Base-by-base conservation (phyloP, 1,140 invertebrate species). In the Adelges cooleyi region DNA sequence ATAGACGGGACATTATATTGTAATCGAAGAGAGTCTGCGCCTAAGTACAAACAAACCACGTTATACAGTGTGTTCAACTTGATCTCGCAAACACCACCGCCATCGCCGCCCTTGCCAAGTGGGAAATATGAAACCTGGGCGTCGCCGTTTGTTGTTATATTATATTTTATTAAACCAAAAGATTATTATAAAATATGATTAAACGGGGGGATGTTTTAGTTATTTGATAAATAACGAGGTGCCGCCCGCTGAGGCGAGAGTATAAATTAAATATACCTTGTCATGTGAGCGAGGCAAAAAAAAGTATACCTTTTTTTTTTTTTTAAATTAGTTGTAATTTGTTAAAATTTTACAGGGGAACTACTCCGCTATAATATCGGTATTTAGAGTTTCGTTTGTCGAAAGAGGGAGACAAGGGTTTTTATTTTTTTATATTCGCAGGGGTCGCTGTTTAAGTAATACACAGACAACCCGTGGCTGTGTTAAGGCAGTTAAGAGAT, bases 301-400 rank as follows among this genome's bases (percentile, higher is more conserved):
- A 48, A 56, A 40, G 36, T 33, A 48, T 62, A 62, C 56, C 42
- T 62, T 62, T 62, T 48, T 48, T 62, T 62, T 62, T 62, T 62
- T 48, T 48, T 62, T 62, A 62, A 48, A 62, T 62, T 62, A 62
- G 56, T 62, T 46, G 20, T 62, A 62, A 62, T 62, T 62, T 62
- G 56, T 62, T 56, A 27, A n/a, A 56, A 44, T 56, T n/a, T n/a
- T n/a, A n/a, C n/a, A 18, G 11, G 11, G 38, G 53, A 36, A 23
- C 17, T 9, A 23, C 29, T 46, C 40, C 20, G 56, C 40, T 6
- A 6, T 33, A 42, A 48, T 62, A 62, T 46, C 33, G 40, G 46
- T 62, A 62, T 62, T 46, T 33, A 18, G 25, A 23, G 17, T 25
- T 20, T 59, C 20, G 17, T 48, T 48, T 48, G 9, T 48, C 29